Base-by-base conservation (phyloP, 2,113 vertebrate genomes). In the Sardina pilchardus region DNA sequence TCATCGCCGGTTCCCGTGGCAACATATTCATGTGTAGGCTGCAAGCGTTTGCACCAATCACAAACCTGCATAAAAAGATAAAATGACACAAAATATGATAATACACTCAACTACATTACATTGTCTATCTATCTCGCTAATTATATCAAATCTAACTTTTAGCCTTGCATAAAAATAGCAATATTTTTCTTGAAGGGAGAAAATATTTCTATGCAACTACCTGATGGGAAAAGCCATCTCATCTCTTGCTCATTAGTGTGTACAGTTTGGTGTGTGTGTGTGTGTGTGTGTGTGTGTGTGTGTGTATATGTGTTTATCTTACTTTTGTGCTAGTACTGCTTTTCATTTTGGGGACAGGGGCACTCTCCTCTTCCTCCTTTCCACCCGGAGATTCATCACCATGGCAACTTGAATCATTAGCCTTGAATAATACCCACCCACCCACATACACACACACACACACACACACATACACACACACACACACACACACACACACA, bases 31-130 rank as follows among this genome's bases (percentile, higher is more conserved):
- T 98, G 99, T 92, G 98, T 99, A 94, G 99, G 97, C 90, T 97
- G 97, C 93, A 99, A 95, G 91, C 99, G 98, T 91, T 99, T 99
- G 95, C 98, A 99, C 98, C 98, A 99, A 93, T 99, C 98, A 93
- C 98, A 99, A 86, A 98, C 98, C 98, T 99, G 97, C 88, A 96
- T 96, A 91, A 97, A 91, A 91, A 5, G 9, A 63, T 26, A 63
- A 24, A 24, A n/a, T 10, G 9, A 9, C 56, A 0, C 50, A 56
- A 4, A 56, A 56, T 12, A 26, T n/a, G 5, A 59, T 24, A 4
- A 63, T 4, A 63, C 9, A 4, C n/a, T 24, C 24, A n/a, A 26
- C 56, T 63, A 63, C 4, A 63, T 26, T n/a, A 5, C 56, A n/a
- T 6, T 42, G 39, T 42, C 39, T 39, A 39, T 39, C 39, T 39